Conservation (phyloP, 92 coral and sea anemone species). For the Blastomussa wellsi region DNA sequence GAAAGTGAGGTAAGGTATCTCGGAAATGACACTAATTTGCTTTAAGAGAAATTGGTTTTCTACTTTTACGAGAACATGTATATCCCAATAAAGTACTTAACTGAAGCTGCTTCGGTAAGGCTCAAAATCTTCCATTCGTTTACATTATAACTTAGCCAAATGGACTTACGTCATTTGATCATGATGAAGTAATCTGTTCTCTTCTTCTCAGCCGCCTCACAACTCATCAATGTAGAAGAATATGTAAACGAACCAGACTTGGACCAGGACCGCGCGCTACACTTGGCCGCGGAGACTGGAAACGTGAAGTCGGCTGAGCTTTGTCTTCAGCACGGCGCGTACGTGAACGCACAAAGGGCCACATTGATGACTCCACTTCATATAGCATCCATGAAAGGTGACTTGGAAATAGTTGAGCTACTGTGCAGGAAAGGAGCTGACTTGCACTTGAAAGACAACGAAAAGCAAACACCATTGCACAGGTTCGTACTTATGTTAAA, state of each 20-base stretch:
- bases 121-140: neutral
- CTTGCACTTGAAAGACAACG: constrained; percentile 57
- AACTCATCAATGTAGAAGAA: constrained; percentile 24
- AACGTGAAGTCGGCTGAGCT: constrained; percentile 52
- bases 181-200: too few species aligned
- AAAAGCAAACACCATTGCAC: constrained; percentile 71
- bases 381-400: constrained; percentile 82
- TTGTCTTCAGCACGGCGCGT: constrained; percentile 60
- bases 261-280: constrained; percentile 62
- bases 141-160: too few species aligned
- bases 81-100: neutral
- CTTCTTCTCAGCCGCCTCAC: constrained; percentile 12
- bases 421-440: constrained; percentile 62
- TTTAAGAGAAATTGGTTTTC: too few species aligned
- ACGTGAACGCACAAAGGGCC: constrained; percentile 60
- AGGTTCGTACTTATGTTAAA: constrained; percentile 41
- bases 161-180: neutral
- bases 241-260: constrained; percentile 55
- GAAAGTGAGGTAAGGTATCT: too few species aligned
- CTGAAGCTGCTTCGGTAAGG: neutral
- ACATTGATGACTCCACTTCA: constrained; percentile 70
- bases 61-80: too few species aligned
- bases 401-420: constrained; percentile 52
- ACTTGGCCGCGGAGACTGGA: constrained; percentile 62
- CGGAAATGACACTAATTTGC: too few species aligned